Evolutionary conservation across 2,797 vertebrate genomes (phyloP), one percentile per base, ranked within the genome.

Genomic region (Tokudaia muenninki): DNA sequence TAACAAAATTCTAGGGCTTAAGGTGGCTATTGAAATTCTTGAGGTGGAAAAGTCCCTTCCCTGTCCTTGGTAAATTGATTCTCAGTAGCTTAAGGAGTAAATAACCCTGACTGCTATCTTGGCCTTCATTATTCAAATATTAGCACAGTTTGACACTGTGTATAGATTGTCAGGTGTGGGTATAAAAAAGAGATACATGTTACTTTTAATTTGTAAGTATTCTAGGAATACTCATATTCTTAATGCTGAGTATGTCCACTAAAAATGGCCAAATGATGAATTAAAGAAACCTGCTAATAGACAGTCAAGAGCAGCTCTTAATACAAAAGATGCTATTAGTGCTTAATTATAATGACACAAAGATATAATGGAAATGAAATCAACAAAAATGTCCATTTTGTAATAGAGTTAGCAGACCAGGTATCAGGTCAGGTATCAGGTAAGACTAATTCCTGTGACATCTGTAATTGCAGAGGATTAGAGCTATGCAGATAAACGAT

Each of bases 151-250:
- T 87, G 26, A 72, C 92, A 75, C 31, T 31, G 82, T 26, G 90
- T 47, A 31, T 11, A 82, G 44, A 21, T 90, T 74, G 47, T 90
- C 65, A 96, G 52, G n/a, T 92, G n/a, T 95, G n/a, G 57, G 29
- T 52, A 80, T 70, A 37, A 80, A 83, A 83, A 26, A 94, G 50
- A 82, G 74, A 67, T 78, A 57, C 0, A 72, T 78, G 16, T 75
- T 93, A 52, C 81, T 96, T 96, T 95, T 90, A 81, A 80, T 92
- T 94, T 96, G 44, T 96, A 83, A 92, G 14, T 81, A 93, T 94
- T 52, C 41, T 78, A 63, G 82, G 29, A 92, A 55, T 94, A 41
- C 72, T 78, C 6, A 55, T 89, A 19, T 55, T 96, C 1, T 95
- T 44, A 92, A 2, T 92, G n/a, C 37, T 80, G 31, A 94, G 52